Conservation (phyloP, 2,113 vertebrate genomes). For the Eublepharis macularius region DNA sequence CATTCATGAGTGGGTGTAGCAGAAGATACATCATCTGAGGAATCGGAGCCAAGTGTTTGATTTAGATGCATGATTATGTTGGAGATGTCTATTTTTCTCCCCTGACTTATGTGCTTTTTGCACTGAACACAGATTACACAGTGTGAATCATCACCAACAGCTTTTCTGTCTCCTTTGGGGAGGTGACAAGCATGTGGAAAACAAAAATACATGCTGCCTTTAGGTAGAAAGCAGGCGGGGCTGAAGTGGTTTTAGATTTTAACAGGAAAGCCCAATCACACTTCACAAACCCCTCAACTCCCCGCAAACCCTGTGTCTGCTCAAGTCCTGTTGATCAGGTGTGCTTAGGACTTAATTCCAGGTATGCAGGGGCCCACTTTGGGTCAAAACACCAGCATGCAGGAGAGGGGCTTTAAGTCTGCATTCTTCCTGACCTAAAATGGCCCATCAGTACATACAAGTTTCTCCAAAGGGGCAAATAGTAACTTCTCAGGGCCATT, state of each 20-base stretch:
- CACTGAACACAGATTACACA: neutral
- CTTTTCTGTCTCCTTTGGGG: rapidly evolving
- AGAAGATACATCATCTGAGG: neutral
- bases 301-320: too few species aligned
- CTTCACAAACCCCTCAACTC: too few species aligned
- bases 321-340: too few species aligned
- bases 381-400: too few species aligned
- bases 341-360: too few species aligned
- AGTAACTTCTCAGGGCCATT: too few species aligned
- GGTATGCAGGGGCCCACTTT: too few species aligned
- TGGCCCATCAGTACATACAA: too few species aligned
- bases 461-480: too few species aligned
- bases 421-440: too few species aligned
- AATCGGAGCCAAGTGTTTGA: neutral
- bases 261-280: neutral
- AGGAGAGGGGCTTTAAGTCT: too few species aligned
- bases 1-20: neutral
- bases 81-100: neutral
- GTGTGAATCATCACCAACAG: neutral
- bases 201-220: neutral
- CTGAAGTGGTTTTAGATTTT: rapidly evolving
- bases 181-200: neutral
- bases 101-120: neutral
- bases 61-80: neutral
- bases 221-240: neutral